Evolutionary conservation across 2,797 vertebrate genomes (phyloP).

Genomic region (Takifugu ocellatus): DNA sequence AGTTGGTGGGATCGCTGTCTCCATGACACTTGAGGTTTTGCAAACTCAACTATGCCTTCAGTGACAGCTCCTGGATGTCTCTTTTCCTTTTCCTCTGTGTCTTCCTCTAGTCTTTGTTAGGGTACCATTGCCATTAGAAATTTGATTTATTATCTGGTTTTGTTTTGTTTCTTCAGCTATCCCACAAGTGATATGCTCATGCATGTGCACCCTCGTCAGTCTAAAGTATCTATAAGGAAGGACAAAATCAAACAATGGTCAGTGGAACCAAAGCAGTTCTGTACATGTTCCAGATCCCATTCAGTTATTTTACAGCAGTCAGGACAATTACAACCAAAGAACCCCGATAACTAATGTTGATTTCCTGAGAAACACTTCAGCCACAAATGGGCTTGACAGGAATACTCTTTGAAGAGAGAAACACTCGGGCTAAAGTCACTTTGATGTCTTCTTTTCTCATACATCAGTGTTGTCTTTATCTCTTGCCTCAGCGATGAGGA

Average conservation of each 20-base stretch:
- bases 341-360: constrained; percentile 31
- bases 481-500: constrained; percentile 22
- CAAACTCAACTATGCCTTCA: constrained; percentile 49
- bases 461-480: constrained; percentile 24
- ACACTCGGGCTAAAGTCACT: constrained; percentile 53
- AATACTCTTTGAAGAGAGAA: constrained; percentile 39
- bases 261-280: constrained; percentile 5
- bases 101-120: constrained; percentile 8
- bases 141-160: background rate
- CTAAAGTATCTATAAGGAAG: background rate
- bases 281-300: constrained; percentile 15
- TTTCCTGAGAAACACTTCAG: constrained; percentile 28
- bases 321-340: constrained; percentile 21
- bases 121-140: constrained; percentile 11
- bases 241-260: background rate
- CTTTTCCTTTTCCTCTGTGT: constrained; percentile 32
- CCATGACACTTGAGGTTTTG: constrained; percentile 58
- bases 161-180: background rate
- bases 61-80: constrained; percentile 57
- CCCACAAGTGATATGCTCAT: background rate
- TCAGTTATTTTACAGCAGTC: constrained; percentile 34
- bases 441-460: constrained; percentile 59
- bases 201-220: background rate
- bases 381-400: constrained; percentile 49
- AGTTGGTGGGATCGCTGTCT: constrained; percentile 21